A percentile compares a stretch with the other conserved stretches of the same genome.
Evolutionary conservation across 2,113 vertebrate genomes (phyloP).

Genomic region (Tylochromis polylepis): DNA sequence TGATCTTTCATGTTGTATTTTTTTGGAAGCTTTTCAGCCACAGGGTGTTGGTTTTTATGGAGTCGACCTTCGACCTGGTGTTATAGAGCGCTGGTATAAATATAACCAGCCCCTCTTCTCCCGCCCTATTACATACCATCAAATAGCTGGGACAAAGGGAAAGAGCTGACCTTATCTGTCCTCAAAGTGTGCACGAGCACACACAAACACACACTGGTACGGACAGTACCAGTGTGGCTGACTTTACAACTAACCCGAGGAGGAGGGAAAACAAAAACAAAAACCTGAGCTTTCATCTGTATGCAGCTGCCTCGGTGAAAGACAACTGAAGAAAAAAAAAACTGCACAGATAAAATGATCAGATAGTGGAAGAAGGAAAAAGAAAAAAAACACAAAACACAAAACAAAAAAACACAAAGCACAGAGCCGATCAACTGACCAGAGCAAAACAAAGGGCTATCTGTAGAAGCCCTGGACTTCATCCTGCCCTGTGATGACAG

Average conservation of each 20-base stretch:
- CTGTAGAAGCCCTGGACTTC: constrained; percentile 53
- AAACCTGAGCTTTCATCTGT: constrained; percentile 31
- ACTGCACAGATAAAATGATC: not conserved
- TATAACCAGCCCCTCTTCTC: constrained; percentile 33
- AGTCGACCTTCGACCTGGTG: constrained; percentile 51
- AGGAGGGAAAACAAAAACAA: not conserved
- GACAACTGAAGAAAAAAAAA: not conserved
- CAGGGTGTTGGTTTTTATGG: constrained; percentile 44
- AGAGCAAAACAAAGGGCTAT: constrained; percentile 50
- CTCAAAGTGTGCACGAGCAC: not conserved
- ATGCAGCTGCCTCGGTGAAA: constrained; percentile 1
- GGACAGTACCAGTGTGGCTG: not conserved
- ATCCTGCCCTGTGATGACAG: constrained; percentile 40
- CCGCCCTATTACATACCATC: constrained; percentile 1
- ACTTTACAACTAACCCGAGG: not conserved
- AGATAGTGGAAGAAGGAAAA: not conserved
- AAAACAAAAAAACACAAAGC: not conserved
- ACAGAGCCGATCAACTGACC: constrained; percentile 41
- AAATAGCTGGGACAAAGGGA: constrained; percentile 56
- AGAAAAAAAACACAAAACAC: not conserved
- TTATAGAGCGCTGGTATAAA: not conserved
- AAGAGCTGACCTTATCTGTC: constrained; percentile 48
- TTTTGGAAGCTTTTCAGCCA: not conserved
- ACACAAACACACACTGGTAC: not conserved
- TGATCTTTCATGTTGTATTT: not conserved